Evolutionary conservation across 2,113 vertebrate species (phyloP), one percentile per base, ranked within the genome.

Genomic region (Vanacampus margaritifer): DNA sequence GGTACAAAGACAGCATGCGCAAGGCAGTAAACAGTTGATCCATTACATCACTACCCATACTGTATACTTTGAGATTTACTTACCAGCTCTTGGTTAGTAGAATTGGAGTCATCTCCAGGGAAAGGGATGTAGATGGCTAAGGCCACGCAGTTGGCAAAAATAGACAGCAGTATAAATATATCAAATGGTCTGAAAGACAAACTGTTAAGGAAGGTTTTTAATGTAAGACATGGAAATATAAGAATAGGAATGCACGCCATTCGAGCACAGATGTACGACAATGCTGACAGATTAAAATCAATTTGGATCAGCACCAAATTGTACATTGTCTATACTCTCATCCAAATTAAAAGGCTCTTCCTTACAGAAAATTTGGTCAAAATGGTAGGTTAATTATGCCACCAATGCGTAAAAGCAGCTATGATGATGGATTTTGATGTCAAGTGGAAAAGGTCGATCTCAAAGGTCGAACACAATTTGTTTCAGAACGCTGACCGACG

Each of bases 81-180:
- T 91, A 98, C 97, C 95, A 99, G 95, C 88, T 99, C 95, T 91
- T 98, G 96, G 92, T 98, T 99, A 84, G 94, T 98, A 90, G 94
- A 96, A 90, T 99, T 99, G 89, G 97, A 99, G 94, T 99, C 97
- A 77, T 99, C 97, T 94, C 97, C 96, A 71, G 97, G 96, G 86
- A 99, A 99, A 76, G 97, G 97, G 91, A 98, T 97, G 92, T 98
- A 98, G 93, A 99, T 93, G 93, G 97, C 97, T 97, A 99, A 98
- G 95, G 97, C 97, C 95, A 99, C 97, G 91, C 97, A 99, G 94
- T 99, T 99, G 93, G 96, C 97, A 96, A 99, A 99, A 93, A 99
- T 99, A 90, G 96, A 95, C 88, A 99, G 87, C 81, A 99, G 91
- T 96, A 99, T 99, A 95, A 99, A 98, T 93, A 96, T 94, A 95